Evolutionary conservation across 2,797 vertebrate genomes (phyloP).

Genomic region (Chanos chanos): DNA sequence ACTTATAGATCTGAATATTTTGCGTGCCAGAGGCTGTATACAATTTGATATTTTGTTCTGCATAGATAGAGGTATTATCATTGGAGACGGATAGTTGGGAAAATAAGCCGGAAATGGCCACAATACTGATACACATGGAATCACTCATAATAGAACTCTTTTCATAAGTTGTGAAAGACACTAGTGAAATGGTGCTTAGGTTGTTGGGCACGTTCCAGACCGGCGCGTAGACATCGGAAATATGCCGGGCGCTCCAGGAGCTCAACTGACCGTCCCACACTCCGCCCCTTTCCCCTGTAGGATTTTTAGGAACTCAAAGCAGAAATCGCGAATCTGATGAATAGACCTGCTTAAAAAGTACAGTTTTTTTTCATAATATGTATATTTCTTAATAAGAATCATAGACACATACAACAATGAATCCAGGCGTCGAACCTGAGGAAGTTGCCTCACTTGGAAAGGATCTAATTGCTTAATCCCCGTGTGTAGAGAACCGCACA

Average conservation of each 20-base stretch:
- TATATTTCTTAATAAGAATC: too few relatives aligned
- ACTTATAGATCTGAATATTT: too few relatives aligned
- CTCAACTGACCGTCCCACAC: slow-evolving; percentile 10
- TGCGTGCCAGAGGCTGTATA: neutral
- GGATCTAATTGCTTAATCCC: slow-evolving; percentile 15
- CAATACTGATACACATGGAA: too few relatives aligned
- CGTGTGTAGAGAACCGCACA: slow-evolving; percentile 7
- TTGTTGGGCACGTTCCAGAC: slow-evolving; percentile 24
- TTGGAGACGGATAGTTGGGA: too few relatives aligned
- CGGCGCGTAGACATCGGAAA: slow-evolving; percentile 33
- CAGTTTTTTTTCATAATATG: too few relatives aligned
- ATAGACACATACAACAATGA: neutral
- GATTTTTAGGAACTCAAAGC: slow-evolving; percentile 20
- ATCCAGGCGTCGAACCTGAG: neutral
- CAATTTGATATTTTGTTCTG: too few relatives aligned
- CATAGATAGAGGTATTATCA: too few relatives aligned
- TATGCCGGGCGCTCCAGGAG: slow-evolving; percentile 19
- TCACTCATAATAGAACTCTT: neutral
- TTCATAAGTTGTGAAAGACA: neutral
- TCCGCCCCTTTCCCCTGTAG: slow-evolving; percentile 38
- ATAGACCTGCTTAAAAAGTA: too few relatives aligned
- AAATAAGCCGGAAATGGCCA: too few relatives aligned
- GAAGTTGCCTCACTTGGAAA: neutral
- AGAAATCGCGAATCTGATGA: neutral
- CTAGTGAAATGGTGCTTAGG: slow-evolving; percentile 11